These are phyloP conservation scores for Cataglyphis albicans DNA, from an alignment of 2,888 invertebrate species.

Conservation along the genomic window DNA sequence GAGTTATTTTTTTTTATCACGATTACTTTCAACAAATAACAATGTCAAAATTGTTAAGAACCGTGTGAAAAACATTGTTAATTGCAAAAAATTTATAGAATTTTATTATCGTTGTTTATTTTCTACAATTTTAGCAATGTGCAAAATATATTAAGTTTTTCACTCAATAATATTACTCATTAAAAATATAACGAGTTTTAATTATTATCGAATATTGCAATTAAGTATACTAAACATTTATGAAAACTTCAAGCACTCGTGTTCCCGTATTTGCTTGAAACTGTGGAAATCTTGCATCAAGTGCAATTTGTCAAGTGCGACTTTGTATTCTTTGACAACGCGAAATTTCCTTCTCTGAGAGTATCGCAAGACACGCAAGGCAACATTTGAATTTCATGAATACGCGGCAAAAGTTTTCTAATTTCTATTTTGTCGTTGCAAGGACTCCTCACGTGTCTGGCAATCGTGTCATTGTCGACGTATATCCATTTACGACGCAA, in stretches of 20 bases:
- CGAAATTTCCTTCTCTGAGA: neutral
- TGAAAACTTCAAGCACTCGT: neutral
- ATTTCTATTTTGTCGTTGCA: neutral
- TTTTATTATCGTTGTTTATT: neutral
- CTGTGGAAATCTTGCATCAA: conserved; percentile 14
- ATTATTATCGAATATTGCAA: neutral
- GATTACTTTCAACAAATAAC: neutral
- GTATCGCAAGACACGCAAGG: neutral
- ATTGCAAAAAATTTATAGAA: neutral
- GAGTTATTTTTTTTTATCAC: neutral
- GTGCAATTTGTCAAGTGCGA: neutral
- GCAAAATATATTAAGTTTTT: neutral
- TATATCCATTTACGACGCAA: neutral
- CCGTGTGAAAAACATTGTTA: neutral
- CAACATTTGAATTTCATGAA: conserved; percentile 49
- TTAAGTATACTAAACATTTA: neutral
- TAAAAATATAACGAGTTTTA: neutral
- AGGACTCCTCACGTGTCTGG: neutral
- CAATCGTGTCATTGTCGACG: neutral
- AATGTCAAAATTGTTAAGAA: neutral
- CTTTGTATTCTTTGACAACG: conserved; percentile 32
- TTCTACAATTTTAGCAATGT: neutral
- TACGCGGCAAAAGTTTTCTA: conserved; percentile 37
- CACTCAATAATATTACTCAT: neutral
- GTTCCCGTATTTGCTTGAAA: conserved; percentile 24